Evolutionary conservation across 2,888 invertebrate species (phyloP), one percentile per base, ranked within the genome.

Genomic region (Strigamia crassipes): DNA sequence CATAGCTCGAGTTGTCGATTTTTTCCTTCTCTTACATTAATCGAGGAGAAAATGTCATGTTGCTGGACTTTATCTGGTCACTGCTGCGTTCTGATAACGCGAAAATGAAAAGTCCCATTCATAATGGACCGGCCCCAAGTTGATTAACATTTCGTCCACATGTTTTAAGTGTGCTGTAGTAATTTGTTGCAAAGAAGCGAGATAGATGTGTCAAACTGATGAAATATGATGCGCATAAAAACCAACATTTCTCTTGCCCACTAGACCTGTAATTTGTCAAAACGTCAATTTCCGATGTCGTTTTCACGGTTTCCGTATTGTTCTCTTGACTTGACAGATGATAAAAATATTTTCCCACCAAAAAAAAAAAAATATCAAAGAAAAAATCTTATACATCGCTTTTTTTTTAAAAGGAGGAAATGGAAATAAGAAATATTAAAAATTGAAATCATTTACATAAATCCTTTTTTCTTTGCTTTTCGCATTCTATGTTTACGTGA

Each of bases 1-100:
- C 73, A 73, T 10, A 27, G 73, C 73, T 73, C 31, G 27, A 13
- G 2, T 27, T 73, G 73, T 73, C 73, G 73, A 73, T 73, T 73
- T 73, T 73, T 73, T 56, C 10, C n/a, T 27, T 31, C 31, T 73
- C 31, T 5, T 27, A 73, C 73, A 73, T 73, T 73, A 73, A 73
- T 73, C 73, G 73, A 73, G 10, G 61, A 15, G 73, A 73, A 73
- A 73, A 73, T 73, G 73, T 73, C 73, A 31, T 73, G 73, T 73
- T 2, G 12, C 27, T 15, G 31, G 31, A 73, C 73, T 27, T 27
- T 73, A 73, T 73, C 73, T 73, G 73, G 73, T 73, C 73, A 73
- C 73, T 73, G 73, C 73, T 31, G 31, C 31, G 31, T 15, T 31
- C 31, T 27, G 27, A 31, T 73, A 73, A 31, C 73, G 27, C 4